A percentile compares a stretch with the other conserved stretches of the same genome.
phyloP scores from a whole-genome alignment of 2,888 invertebrate genomes.

The Hecatera dysodea region DNA sequence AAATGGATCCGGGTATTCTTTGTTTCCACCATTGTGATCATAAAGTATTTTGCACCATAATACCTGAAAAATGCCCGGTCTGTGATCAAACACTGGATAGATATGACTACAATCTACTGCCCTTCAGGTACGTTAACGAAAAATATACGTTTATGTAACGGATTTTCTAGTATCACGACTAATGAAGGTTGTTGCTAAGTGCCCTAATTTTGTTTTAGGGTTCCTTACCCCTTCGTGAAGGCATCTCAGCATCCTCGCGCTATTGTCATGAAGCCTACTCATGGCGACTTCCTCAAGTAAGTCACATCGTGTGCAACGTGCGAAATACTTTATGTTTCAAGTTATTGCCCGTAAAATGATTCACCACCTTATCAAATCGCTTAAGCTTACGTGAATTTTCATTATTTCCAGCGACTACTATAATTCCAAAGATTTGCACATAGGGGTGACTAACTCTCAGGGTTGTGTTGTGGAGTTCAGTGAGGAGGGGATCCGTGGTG shows the following conservation, averaged over 20 bases:
- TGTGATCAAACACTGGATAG: conserved; percentile 92
- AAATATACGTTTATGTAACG: conserved; percentile 64
- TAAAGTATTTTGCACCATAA: conserved; percentile 95
- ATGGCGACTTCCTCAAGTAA: conserved; percentile 96
- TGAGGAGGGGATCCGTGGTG: conserved; percentile 92
- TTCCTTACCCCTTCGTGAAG: conserved; percentile 96
- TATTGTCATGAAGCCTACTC: conserved; percentile 96
- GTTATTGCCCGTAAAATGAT: conserved; percentile 37
- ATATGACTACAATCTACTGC: conserved; percentile 93
- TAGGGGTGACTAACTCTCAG: conserved; percentile 96
- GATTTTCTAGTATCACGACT: conserved; percentile 35
- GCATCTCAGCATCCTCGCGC: conserved; percentile 95
- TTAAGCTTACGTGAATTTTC: conserved; percentile 36
- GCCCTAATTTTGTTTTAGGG: conserved; percentile 87
- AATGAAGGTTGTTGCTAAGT: conserved; percentile 79
- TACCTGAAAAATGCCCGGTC: conserved; percentile 95
- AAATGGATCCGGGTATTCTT: conserved; percentile 95
- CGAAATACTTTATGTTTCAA: conserved; percentile 12
- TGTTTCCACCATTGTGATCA: conserved; percentile 97
- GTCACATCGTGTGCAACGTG: conserved; percentile 64
- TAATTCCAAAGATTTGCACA: conserved; percentile 96
- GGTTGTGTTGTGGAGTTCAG: conserved; percentile 96
- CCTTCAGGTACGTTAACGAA: conserved; percentile 91
- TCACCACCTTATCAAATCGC: conserved; percentile 51
- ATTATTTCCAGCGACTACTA: conserved; percentile 93